Evolutionary conservation across 1,140 invertebrate genomes (phyloP), one percentile per base, ranked within the genome.

Genomic region (Eurosta solidaginis): DNA sequence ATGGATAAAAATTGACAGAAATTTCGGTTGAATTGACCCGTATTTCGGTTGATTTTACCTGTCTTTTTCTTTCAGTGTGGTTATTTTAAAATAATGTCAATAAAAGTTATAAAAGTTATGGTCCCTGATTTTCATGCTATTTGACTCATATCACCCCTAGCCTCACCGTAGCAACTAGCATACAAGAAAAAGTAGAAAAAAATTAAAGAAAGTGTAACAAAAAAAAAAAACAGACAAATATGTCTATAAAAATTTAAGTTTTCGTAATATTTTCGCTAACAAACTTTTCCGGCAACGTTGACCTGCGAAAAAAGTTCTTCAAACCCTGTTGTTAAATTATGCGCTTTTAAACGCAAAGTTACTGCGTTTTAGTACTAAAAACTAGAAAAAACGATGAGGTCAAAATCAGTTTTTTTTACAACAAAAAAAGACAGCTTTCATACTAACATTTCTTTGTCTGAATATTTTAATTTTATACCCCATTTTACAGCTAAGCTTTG

Each of bases 391-490:
- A 14, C 49, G 59, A 6, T 20, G 52, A 59, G 9, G 1, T n/a
- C 17, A 36, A n/a, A 68, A 68, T 20, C 50, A 10, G n/a, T 1
- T 59, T 59, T 17, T 59, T 17, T 33, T 40, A 68, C 40, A 68
- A 22, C 29, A 3, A 40, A 40, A 40, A 68, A 68, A 40, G 6
- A n/a, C 49, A 6, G n/a, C n/a, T 68, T 68, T 40, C 27, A 33
- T 68, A 40, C 20, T 14, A 40, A n/a, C 12, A 68, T 68, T 68
- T 68, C n/a, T 36, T 68, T n/a, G n/a, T 17, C 17, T 10, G 9
- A 40, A 68, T 68, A 10, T 68, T 68, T 68, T 68, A 68, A 68
- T 68, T 68, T 68, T 68, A 22, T 6, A 22, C 59, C 36, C 22
- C 9, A 42, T 40, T 68, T 36, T 36, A 40, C 59, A 68, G 27